These are phyloP conservation scores for Tragelaphus eurycerus DNA, from an alignment of 2,797 vertebrate species.

Conservation along the genomic window DNA sequence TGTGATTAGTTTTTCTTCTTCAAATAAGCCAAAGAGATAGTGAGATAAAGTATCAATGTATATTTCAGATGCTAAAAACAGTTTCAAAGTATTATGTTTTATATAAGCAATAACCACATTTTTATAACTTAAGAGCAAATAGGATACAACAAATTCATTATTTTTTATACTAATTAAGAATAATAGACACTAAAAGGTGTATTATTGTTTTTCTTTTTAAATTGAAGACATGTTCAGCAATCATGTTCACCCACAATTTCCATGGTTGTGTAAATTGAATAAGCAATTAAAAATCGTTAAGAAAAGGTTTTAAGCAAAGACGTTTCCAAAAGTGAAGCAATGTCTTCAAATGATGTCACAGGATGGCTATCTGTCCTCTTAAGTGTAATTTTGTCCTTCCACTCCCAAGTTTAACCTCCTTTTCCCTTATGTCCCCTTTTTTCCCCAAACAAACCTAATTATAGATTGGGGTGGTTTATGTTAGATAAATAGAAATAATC, in stretches of 20 bases:
- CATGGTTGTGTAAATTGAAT: neutral
- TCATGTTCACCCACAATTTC: neutral
- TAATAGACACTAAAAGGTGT: neutral
- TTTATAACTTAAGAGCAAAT: neutral
- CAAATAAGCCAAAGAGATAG: neutral
- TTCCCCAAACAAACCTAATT: neutral
- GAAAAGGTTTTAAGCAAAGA: neutral
- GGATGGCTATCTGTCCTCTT: neutral
- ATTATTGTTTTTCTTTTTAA: neutral
- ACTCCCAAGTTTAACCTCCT: neutral
- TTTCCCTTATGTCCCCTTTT: neutral
- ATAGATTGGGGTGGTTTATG: neutral
- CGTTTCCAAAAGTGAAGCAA: neutral
- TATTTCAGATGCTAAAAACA: conserved; percentile 11
- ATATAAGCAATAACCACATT: neutral
- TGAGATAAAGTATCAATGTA: neutral
- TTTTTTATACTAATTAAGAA: neutral
- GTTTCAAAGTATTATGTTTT: neutral
- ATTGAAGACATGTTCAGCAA: neutral
- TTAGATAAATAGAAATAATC: conserved; percentile 5
- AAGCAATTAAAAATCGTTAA: neutral
- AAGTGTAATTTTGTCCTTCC: neutral
- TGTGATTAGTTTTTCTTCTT: neutral
- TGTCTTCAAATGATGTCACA: neutral
- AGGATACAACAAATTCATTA: neutral